These are phyloP conservation scores for Apteryx owenii DNA, from an alignment of 2,113 vertebrate genomes.

Conservation along the genomic window DNA sequence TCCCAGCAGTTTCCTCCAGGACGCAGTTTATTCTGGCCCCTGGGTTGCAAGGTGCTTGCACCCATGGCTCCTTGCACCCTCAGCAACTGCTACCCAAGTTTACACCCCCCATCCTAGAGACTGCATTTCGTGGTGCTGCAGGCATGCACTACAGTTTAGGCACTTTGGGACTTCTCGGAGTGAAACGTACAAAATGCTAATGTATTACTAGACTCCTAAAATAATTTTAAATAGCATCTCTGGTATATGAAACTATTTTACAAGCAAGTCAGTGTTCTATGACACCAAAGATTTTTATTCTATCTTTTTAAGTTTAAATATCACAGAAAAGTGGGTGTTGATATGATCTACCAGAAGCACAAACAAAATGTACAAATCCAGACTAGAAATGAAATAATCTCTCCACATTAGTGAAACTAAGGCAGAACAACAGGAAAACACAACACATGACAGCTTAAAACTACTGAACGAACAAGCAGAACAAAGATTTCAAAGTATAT, in stretches of 20 bases:
- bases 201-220: conserved; percentile 68
- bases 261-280: conserved; percentile 51
- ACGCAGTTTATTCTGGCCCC: background rate
- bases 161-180: background rate
- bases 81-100: background rate
- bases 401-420: background rate
- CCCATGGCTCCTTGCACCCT: background rate
- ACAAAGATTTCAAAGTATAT: conserved; percentile 32
- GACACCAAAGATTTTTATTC: conserved; percentile 63
- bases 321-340: conserved; percentile 65
- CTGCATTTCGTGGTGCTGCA: background rate
- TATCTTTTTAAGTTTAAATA: conserved; percentile 56
- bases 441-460: background rate
- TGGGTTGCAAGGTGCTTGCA: background rate
- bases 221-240: conserved; percentile 67
- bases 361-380: conserved; percentile 58
- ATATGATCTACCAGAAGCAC: conserved; percentile 67
- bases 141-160: background rate
- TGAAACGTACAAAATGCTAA: conserved; percentile 57
- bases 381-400: background rate
- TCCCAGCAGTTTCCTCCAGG: background rate
- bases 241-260: conserved; percentile 46
- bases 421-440: background rate
- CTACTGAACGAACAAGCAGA: background rate
- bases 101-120: background rate